Evolutionary conservation across 1,140 invertebrate genomes (phyloP).

Genomic region (Sarcophaga peregrina): DNA sequence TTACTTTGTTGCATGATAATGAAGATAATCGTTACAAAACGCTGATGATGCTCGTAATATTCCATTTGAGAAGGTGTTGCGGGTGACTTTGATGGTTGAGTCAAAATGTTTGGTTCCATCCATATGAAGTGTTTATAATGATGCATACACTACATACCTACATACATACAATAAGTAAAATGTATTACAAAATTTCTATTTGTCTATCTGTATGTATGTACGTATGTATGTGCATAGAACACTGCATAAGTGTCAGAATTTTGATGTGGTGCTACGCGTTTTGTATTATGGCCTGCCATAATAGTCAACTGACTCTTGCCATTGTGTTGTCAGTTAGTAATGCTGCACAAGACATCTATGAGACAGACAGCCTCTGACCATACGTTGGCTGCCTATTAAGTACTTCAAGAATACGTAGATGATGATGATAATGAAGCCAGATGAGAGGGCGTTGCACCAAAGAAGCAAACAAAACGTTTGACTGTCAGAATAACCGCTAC

Average conservation of each 20-base stretch:
- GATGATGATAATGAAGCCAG: no score
- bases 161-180: no score
- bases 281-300: slow-evolving; percentile 5
- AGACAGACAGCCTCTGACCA: not conserved
- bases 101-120: not conserved
- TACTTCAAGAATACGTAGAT: not conserved
- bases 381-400: not conserved
- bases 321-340: not conserved
- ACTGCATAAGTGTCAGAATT: no score
- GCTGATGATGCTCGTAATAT: not conserved
- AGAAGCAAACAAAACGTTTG: not conserved
- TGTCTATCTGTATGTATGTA: no score
- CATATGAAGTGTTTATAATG: no score
- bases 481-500: no score
- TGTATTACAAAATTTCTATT: no score
- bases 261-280: not conserved
- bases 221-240: no score
- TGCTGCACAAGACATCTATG: not conserved
- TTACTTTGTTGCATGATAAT: not conserved
- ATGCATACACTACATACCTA: no score
- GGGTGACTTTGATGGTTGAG: not conserved
- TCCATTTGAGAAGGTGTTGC: not conserved
- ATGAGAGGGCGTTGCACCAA: not conserved
- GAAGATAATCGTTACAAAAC: not conserved
- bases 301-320: slow-evolving; percentile 20